phyloP scores from a whole-genome alignment of 2,797 vertebrate species.

The Catostomus latipinnis region DNA sequence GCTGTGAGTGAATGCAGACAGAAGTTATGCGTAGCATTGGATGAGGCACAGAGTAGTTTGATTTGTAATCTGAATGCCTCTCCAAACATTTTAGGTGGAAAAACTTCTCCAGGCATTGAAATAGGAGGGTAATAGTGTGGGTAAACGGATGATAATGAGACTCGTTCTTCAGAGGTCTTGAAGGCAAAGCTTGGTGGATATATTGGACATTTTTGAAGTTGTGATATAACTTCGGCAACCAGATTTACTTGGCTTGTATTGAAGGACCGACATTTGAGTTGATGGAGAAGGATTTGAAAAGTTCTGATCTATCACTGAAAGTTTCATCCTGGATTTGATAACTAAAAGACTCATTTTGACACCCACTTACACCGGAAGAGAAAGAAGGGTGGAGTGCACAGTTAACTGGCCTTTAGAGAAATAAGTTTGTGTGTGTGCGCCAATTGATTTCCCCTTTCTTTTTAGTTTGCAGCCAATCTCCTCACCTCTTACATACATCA shows the following conservation, averaged over 20 bases:
- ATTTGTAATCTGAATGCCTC: conserved; percentile 23
- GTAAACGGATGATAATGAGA: conserved; percentile 31
- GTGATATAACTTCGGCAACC: conserved; percentile 26
- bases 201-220: conserved; percentile 57
- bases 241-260: conserved; percentile 46
- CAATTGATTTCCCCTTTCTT: conserved; percentile 7
- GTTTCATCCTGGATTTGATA: conserved; percentile 43
- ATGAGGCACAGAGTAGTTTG: conserved; percentile 9
- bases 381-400: not conserved
- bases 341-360: conserved; percentile 22
- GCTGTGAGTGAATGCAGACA: conserved; percentile 14
- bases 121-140: conserved; percentile 21
- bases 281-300: conserved; percentile 47
- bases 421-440: not conserved
- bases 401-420: not conserved
- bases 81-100: conserved; percentile 30
- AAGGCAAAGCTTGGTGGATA: conserved; percentile 43
- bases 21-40: conserved; percentile 38
- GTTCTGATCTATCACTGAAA: conserved; percentile 39
- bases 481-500: conserved; percentile 37
- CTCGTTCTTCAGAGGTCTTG: conserved; percentile 30
- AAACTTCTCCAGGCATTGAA: conserved; percentile 41
- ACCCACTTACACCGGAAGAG: conserved; percentile 6
- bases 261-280: conserved; percentile 39
- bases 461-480: conserved; percentile 65